Evolutionary conservation across 1,140 invertebrate genomes (phyloP).

Genomic region (Drosophila miranda): DNA sequence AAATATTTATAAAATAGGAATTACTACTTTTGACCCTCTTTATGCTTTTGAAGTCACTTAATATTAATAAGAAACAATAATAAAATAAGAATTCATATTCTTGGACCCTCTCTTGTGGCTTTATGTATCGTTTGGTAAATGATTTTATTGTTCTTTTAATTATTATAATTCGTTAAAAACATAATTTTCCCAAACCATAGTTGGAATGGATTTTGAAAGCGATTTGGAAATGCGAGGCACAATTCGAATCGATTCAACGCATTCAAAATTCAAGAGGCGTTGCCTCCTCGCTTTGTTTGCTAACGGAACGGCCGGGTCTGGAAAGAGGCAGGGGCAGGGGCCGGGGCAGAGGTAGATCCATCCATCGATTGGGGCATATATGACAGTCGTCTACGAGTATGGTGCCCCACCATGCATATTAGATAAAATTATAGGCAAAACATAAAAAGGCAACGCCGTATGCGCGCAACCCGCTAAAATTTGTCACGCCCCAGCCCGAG

Average conservation of each 20-base stretch:
- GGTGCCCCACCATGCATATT: conserved; percentile 56
- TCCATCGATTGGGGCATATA: conserved; percentile 46
- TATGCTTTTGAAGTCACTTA: no score
- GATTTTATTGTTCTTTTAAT: no score
- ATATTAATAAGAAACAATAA: no score
- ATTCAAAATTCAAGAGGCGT: conserved; percentile 63
- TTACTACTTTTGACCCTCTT: no score
- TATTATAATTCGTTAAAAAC: neutral
- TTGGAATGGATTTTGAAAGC: conserved; percentile 41
- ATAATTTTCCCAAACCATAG: neutral
- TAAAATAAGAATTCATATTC: no score
- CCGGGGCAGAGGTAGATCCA: conserved; percentile 18
- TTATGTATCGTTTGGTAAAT: no score
- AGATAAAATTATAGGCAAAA: conserved; percentile 79
- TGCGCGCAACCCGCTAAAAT: conserved; percentile 47
- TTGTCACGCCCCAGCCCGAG: conserved; percentile 63
- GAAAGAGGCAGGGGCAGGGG: neutral
- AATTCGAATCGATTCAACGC: conserved; percentile 29
- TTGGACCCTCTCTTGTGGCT: no score
- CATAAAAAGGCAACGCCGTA: conserved; percentile 62
- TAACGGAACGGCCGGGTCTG: conserved; percentile 26
- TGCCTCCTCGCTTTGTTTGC: conserved; percentile 63
- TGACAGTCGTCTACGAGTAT: conserved; percentile 19
- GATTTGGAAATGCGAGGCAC: conserved; percentile 62
- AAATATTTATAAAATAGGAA: no score